Conservation (phyloP, 1,140 invertebrate genomes). For the Diploscapter pachys region DNA sequence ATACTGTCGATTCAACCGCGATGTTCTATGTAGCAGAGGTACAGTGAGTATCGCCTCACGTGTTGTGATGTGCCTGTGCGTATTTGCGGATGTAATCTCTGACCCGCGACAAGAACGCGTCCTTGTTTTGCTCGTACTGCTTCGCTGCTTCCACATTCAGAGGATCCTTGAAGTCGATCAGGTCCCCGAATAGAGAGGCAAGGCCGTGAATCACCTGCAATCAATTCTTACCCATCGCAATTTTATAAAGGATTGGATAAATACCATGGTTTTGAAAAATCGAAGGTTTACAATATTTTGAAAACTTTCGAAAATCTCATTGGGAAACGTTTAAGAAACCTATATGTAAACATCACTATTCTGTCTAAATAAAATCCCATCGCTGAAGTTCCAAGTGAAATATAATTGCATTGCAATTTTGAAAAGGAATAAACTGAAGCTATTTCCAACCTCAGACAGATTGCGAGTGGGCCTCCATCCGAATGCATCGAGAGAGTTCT, state of each 20-base stretch:
- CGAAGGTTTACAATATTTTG: no score
- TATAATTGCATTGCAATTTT: neutral
- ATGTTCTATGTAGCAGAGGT: no score
- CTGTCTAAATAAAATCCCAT: no score
- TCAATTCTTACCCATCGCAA: neutral
- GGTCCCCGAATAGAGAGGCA: conserved; percentile 85
- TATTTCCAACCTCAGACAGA: conserved; percentile 72
- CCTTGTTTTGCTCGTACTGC: conserved; percentile 45
- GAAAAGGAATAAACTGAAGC: neutral
- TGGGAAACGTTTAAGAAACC: no score
- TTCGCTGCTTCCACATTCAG: conserved; percentile 69
- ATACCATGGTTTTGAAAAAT: no score
- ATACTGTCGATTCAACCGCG: no score
- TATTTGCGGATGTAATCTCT: conserved; percentile 54
- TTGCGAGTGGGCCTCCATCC: conserved; percentile 86
- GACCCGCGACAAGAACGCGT: conserved; percentile 57
- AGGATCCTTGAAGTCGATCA: conserved; percentile 90
- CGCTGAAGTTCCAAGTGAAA: no score
- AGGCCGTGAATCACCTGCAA: conserved; percentile 77
- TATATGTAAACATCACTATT: no score
- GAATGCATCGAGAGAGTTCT: conserved; percentile 86
- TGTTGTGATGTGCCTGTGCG: no score
- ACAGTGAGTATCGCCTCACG: no score
- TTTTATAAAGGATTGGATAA: no score
- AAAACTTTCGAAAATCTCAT: no score